Conservation (phyloP, 2,888 invertebrate genomes). For the Phyllotreta striolata region DNA sequence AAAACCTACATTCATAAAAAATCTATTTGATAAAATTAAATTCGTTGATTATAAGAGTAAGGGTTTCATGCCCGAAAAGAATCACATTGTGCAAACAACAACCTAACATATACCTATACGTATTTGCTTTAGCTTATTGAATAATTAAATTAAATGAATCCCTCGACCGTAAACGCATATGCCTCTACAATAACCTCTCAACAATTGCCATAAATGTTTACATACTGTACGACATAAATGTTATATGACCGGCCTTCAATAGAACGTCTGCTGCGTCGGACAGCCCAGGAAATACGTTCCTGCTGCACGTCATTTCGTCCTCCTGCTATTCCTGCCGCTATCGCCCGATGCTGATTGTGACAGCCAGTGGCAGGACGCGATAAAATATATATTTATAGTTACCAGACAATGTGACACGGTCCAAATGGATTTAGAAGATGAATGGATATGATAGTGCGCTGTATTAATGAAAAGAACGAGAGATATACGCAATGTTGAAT, state of each 20-base stretch:
- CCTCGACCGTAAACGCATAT: background rate
- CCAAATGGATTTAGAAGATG: conserved; percentile 21
- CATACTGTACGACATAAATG: conserved; percentile 36
- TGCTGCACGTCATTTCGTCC: conserved; percentile 51
- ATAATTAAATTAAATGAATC: too few species aligned
- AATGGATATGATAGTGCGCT: conserved; percentile 3
- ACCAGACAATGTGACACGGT: conserved; percentile 22
- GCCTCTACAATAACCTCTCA: conserved; percentile 4
- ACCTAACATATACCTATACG: too few species aligned
- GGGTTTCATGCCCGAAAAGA: too few species aligned
- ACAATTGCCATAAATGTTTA: conserved; percentile 55
- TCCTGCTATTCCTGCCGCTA: conserved; percentile 49
- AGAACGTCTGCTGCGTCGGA: conserved; percentile 54
- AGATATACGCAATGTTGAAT: too few species aligned
- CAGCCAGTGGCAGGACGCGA: conserved; percentile 44
- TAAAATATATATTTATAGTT: conserved; percentile 29
- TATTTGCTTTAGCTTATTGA: too few species aligned
- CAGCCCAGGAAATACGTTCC: conserved; percentile 58
- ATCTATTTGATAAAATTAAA: too few species aligned
- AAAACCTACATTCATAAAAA: too few species aligned
- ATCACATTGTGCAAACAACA: too few species aligned
- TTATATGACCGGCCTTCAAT: conserved; percentile 51
- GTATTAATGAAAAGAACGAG: too few species aligned
- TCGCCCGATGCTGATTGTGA: conserved; percentile 46
- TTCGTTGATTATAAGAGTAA: too few species aligned